These are phyloP conservation scores for Drosophila tani DNA, from an alignment of 1,140 invertebrate species.

Conservation along the genomic window DNA sequence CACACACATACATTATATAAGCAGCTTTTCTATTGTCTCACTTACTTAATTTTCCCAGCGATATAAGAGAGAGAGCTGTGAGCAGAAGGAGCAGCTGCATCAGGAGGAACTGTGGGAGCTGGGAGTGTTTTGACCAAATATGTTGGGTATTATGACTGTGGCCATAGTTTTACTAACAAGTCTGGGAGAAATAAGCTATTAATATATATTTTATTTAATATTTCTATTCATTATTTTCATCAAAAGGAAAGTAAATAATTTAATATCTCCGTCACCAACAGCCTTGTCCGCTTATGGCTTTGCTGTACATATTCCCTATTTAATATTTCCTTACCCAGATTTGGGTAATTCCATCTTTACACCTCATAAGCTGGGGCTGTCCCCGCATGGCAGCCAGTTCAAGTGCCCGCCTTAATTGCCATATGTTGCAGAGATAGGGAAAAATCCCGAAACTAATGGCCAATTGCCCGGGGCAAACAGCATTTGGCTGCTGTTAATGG, in stretches of 20 bases:
- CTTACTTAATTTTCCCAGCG: slow-evolving; percentile 42
- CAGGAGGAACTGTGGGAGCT: neutral
- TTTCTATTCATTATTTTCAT: neutral
- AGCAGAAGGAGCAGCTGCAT: slow-evolving; percentile 21
- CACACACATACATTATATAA: slow-evolving; percentile 33
- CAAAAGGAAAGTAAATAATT: neutral
- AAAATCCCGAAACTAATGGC: slow-evolving; percentile 55
- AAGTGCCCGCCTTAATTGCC: slow-evolving; percentile 43
- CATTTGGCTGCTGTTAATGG: slow-evolving; percentile 52
- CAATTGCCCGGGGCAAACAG: slow-evolving; percentile 38
- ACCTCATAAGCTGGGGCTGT: slow-evolving; percentile 6
- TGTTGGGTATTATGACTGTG: neutral
- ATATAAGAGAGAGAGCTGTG: neutral
- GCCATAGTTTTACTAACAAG: neutral
- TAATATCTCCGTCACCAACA: neutral
- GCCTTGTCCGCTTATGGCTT: too few relatives aligned
- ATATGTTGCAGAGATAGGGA: slow-evolving; percentile 55
- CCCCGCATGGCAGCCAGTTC: neutral
- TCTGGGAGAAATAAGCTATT: too few relatives aligned
- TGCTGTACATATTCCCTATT: neutral
- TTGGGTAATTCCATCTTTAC: slow-evolving; percentile 12
- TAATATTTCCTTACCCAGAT: slow-evolving; percentile 2
- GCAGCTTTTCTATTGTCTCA: slow-evolving; percentile 50
- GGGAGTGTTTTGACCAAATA: slow-evolving; percentile 1
- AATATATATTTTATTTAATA: neutral